Base-by-base conservation (phyloP, 1,140 invertebrate genomes). In the Musca vetustissima region DNA sequence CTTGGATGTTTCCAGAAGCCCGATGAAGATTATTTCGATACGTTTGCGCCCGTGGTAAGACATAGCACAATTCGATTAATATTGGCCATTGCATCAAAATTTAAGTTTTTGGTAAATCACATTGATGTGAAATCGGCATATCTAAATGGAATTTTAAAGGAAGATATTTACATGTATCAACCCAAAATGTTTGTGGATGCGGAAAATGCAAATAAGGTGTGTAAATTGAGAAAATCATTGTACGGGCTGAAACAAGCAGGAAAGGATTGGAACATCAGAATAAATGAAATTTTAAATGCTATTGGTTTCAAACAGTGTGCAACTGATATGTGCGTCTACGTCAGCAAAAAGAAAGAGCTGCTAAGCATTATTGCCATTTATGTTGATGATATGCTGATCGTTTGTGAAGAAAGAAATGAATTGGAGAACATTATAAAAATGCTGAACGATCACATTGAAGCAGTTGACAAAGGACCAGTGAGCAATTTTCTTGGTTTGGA, bases 121-220 rank as follows among this genome's bases (percentile, higher is more conserved):
- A 24, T 57, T 6, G 22, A 57, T 15, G 24, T 57, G 4, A n/a
- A 25, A 53, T 82, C 82, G 21, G 84, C 84, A 0, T 86, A 83
- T 72, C 75, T 83, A 69, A 78, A 85, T 75, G 84, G 78, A 14
- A 69, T 74, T 53, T 75, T 83, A 48, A 71, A 83, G 19, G 83
- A 86, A 73, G 73, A 73, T 8, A 72, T 85, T 14, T 86, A 74
- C 74, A 84, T 85, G 79, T 70, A 73, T 49, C 81, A 72, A 75
- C 83, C 83, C 48, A 70, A 73, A 55, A 77, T 75, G 13, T 78
- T 75, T 25, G 68, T 74, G 24, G 71, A 75, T 24, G 6, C 14
- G 2, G 50, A 67, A 4, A 67, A 67, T 28, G 14, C 2, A 14
- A 13, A 24, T 7, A 65, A 65, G 49, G 49, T 66, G 8, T 66